Conservation (phyloP, 2,888 invertebrate species). For the Adela reaumurella region DNA sequence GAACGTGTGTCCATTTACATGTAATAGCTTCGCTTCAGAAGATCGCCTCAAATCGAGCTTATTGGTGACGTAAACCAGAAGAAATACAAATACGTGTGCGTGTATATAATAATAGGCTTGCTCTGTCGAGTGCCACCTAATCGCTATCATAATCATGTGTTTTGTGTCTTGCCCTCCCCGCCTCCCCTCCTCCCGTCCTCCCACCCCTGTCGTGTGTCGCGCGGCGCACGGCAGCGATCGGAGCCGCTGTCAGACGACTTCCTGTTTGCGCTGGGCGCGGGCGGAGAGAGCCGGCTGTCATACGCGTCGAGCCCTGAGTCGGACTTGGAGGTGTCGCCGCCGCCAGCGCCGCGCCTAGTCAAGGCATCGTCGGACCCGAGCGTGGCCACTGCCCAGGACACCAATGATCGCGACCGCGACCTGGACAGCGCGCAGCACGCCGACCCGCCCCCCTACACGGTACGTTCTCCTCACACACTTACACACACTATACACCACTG, state of each 20-base stretch:
- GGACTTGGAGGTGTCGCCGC: slow-evolving; percentile 70
- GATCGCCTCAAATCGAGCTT: too few relatives aligned
- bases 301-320: slow-evolving; percentile 96
- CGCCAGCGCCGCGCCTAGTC: slow-evolving; percentile 72
- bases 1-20: too few relatives aligned
- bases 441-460: slow-evolving; percentile 84
- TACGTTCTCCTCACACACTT: slow-evolving; percentile 32
- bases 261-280: slow-evolving; percentile 94
- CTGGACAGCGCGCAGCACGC: slow-evolving; percentile 20
- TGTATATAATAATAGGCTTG: too few relatives aligned
- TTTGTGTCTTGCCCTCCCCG: slow-evolving; percentile 46
- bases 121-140: too few relatives aligned
- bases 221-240: slow-evolving; percentile 71
- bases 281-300: slow-evolving; percentile 75
- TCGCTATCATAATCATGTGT: slow-evolving; percentile 46
- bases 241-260: slow-evolving; percentile 97
- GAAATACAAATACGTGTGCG: too few relatives aligned
- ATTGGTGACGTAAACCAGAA: too few relatives aligned
- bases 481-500: too few relatives aligned
- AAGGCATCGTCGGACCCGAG: slow-evolving; percentile 93
- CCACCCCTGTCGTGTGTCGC: slow-evolving; percentile 28
- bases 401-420: slow-evolving; percentile 63
- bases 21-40: too few relatives aligned
- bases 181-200: slow-evolving; percentile 41
- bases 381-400: slow-evolving; percentile 89